Conservation (phyloP, 2,113 vertebrate species). For the Gallinago paraguaiae region DNA sequence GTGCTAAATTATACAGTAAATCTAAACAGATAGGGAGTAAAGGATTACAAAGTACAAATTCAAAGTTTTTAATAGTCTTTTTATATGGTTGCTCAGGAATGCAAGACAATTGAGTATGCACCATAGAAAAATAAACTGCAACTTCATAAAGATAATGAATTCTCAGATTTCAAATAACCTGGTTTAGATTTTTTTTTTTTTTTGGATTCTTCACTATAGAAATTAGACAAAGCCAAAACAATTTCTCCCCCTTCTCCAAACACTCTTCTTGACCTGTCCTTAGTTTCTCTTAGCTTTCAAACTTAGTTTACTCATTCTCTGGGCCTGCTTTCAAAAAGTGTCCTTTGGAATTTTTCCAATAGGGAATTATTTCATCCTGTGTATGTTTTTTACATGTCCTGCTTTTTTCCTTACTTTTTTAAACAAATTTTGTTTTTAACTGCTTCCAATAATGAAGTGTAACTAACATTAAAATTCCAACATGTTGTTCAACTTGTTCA, state of each 20-base stretch:
- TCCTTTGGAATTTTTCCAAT: not conserved
- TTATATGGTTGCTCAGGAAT: not conserved
- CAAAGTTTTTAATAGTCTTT: not conserved
- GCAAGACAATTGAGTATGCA: not conserved
- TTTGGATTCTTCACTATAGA: not conserved
- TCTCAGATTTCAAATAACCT: not conserved
- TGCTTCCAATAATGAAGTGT: not conserved
- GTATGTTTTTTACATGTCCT: not conserved
- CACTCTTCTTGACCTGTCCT: not conserved
- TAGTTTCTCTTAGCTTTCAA: not conserved
- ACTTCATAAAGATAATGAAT: not conserved
- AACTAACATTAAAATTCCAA: not conserved
- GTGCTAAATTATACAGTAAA: not conserved
- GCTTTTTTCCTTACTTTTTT: not conserved
- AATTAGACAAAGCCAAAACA: not conserved
- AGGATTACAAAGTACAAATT: not conserved
- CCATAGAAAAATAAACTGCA: not conserved
- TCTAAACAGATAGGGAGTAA: not conserved
- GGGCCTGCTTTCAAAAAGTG: not conserved
- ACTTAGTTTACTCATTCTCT: not conserved
- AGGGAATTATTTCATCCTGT: not conserved
- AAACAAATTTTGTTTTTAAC: not conserved
- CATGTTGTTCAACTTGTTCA: not conserved
- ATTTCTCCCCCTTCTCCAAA: rapidly evolving
- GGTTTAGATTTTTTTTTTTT: not conserved